phyloP scores from a whole-genome alignment of 2,113 vertebrate species.

The Irena cyanogastra region DNA sequence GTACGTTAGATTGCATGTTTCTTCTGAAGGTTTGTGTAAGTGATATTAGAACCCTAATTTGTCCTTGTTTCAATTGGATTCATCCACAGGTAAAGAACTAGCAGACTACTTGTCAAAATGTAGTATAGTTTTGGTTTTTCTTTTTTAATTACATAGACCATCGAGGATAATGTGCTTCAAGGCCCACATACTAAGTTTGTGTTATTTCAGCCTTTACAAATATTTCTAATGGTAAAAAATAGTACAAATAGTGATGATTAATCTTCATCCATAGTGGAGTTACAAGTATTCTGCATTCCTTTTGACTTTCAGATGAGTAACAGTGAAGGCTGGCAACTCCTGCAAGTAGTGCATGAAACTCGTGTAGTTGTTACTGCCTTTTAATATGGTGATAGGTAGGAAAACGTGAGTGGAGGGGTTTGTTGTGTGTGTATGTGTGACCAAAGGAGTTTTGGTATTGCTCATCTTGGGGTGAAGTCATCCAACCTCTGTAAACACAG shows the following conservation, averaged over 20 bases:
- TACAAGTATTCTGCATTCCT: background rate
- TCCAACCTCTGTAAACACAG: background rate
- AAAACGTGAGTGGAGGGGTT: background rate
- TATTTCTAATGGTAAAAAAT: background rate
- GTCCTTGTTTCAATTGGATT: background rate
- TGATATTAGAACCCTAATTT: background rate
- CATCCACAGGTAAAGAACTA: background rate
- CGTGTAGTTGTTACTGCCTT: background rate
- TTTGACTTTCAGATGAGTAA: background rate
- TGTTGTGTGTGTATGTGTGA: background rate
- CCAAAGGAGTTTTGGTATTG: slow-evolving; percentile 38
- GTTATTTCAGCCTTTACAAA: background rate
- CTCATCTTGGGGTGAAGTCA: background rate
- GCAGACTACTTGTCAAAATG: background rate
- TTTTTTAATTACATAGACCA: background rate
- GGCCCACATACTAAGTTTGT: background rate
- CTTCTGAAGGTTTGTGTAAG: background rate
- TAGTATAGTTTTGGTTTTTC: background rate
- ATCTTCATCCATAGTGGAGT: background rate
- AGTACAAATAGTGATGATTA: background rate
- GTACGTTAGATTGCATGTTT: background rate
- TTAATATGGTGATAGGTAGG: background rate
- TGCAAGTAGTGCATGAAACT: background rate
- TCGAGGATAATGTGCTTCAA: background rate
- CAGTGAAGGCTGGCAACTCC: background rate